phyloP scores from a whole-genome alignment of 2,113 vertebrate species.

The Saimiri boliviensis region DNA sequence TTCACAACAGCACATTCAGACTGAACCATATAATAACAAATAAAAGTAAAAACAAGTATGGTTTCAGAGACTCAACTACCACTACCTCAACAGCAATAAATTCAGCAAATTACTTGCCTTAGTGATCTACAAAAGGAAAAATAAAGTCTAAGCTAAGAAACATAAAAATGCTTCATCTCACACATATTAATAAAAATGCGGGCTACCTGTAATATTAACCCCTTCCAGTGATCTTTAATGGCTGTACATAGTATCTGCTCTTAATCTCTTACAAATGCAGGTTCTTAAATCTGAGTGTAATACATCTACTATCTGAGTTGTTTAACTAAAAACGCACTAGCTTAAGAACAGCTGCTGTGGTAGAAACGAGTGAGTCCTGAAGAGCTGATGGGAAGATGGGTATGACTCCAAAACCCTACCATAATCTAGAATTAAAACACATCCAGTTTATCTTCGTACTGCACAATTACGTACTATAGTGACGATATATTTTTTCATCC shows the following conservation, averaged over 20 bases:
- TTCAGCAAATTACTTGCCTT: slow-evolving; percentile 75
- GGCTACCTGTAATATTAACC: background rate
- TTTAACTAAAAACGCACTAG: slow-evolving; percentile 64
- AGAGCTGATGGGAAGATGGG: background rate
- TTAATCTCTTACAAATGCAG: slow-evolving; percentile 39
- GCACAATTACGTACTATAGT: background rate
- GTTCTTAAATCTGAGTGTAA: slow-evolving; percentile 46
- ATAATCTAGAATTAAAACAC: background rate
- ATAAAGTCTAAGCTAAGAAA: slow-evolving; percentile 61
- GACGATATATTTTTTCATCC: background rate
- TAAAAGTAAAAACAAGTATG: slow-evolving; percentile 74
- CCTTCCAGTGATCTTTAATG: slow-evolving; percentile 56
- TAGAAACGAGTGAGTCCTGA: background rate
- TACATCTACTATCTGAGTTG: slow-evolving; percentile 38
- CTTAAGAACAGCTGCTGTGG: background rate
- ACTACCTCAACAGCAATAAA: slow-evolving; percentile 60
- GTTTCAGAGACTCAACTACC: slow-evolving; percentile 68
- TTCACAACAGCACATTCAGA: slow-evolving; percentile 73
- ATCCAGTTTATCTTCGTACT: background rate
- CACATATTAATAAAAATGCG: slow-evolving; percentile 27
- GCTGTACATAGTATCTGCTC: slow-evolving; percentile 25
- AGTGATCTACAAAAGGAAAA: slow-evolving; percentile 67
- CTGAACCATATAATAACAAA: slow-evolving; percentile 81
- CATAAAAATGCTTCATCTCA: slow-evolving; percentile 16
- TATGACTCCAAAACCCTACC: background rate